Percentiles rank a stretch among this genome's conserved stretches.
These are phyloP conservation scores for Branchellion lobata DNA, from an alignment of 2,888 invertebrate species.

Conservation along the genomic window DNA sequence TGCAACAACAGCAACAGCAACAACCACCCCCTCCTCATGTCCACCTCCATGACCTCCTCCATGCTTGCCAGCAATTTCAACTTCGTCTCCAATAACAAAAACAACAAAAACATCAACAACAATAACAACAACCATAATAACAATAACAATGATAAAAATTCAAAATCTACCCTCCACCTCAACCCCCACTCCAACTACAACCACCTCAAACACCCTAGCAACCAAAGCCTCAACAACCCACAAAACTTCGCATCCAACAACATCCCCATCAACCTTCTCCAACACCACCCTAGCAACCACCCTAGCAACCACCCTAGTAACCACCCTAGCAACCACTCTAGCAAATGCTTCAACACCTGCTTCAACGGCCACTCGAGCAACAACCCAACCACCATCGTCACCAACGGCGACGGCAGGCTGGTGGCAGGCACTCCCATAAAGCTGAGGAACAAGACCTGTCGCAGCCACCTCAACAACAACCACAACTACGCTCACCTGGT, in stretches of 20 bases:
- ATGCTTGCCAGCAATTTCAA: not conserved
- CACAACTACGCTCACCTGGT: conserved; percentile 2
- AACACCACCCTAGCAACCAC: too few species aligned
- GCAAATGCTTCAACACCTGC: not conserved
- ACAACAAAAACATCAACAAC: not conserved
- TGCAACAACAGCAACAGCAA: not conserved
- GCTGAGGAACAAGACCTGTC: conserved; percentile 37
- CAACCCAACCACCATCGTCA: not conserved
- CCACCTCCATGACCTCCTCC: not conserved
- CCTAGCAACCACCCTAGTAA: too few species aligned
- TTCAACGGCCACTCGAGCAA: not conserved
- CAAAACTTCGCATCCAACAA: too few species aligned
- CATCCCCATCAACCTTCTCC: too few species aligned
- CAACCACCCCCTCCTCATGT: conserved; percentile 9
- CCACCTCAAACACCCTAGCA: too few species aligned
- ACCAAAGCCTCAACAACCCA: too few species aligned
- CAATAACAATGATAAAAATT: not conserved
- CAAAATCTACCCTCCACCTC: not conserved
- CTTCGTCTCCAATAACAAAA: not conserved
- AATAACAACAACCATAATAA: not conserved
- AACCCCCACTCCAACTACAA: too few species aligned
- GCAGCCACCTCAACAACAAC: conserved; percentile 37
- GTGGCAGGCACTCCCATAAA: conserved; percentile 35
- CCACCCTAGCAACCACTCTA: too few species aligned
- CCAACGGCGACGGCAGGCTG: not conserved